These are phyloP conservation scores for Drosophila burlai DNA, from an alignment of 1,140 invertebrate genomes.

Conservation along the genomic window DNA sequence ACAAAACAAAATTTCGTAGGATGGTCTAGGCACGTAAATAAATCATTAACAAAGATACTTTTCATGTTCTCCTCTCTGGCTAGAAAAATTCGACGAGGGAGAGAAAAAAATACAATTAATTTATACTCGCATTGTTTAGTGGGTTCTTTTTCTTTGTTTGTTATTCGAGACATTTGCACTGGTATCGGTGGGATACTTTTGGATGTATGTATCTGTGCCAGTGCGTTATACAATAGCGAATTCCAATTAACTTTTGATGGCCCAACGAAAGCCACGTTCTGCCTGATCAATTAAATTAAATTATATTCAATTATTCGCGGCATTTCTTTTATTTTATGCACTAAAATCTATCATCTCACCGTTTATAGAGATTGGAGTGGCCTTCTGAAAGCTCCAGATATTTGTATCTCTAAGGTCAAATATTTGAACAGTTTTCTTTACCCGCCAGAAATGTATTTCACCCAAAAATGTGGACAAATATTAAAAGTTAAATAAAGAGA, in stretches of 20 bases:
- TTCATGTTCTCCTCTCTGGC: constrained; percentile 48
- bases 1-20: constrained; percentile 40
- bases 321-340: constrained; percentile 5
- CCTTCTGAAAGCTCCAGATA: constrained; percentile 17
- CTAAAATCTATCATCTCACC: constrained; percentile 1
- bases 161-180: constrained; percentile 31
- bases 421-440: constrained; percentile 47
- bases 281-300: constrained; percentile 54
- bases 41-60: constrained; percentile 63
- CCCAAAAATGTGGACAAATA: constrained; percentile 39
- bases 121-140: constrained; percentile 50
- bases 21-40: constrained; percentile 27
- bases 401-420: neutral
- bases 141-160: constrained; percentile 42
- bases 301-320: constrained; percentile 31
- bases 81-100: constrained; percentile 21
- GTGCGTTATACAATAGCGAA: constrained; percentile 8
- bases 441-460: constrained; percentile 7
- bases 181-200: constrained; percentile 36
- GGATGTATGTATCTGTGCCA: constrained; percentile 10
- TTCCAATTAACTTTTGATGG: constrained; percentile 50
- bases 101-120: constrained; percentile 52
- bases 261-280: constrained; percentile 14
- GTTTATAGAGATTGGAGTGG: neutral
- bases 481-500: constrained; percentile 37